Evolutionary conservation across 2,888 invertebrate species (phyloP).

Genomic region (Patella caerulea): DNA sequence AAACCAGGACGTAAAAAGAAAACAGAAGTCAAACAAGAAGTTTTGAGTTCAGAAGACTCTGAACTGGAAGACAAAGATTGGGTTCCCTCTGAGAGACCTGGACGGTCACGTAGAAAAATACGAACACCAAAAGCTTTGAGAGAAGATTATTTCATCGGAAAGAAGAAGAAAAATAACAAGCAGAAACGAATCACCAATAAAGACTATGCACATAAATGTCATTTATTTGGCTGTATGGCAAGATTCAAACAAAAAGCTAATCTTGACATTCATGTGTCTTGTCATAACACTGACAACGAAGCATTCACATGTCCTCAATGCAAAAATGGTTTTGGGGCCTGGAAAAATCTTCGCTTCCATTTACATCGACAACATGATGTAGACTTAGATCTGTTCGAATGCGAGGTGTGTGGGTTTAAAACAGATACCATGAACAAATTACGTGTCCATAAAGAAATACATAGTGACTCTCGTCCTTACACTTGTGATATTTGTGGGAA

Average conservation of each 20-base stretch:
- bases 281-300: conserved; percentile 73
- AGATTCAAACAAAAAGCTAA: conserved; percentile 63
- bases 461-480: conserved; percentile 65
- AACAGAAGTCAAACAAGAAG: conserved; percentile 40
- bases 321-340: conserved; percentile 74
- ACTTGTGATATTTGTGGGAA: conserved; percentile 78
- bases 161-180: conserved; percentile 35
- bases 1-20: conserved; percentile 55
- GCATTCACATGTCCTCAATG: conserved; percentile 80
- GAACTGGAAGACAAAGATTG: conserved; percentile 40
- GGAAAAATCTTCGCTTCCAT: conserved; percentile 80
- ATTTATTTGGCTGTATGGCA: conserved; percentile 44
- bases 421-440: conserved; percentile 57
- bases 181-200: conserved; percentile 19
- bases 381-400: conserved; percentile 85
- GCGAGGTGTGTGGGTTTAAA: conserved; percentile 70
- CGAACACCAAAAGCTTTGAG: conserved; percentile 55
- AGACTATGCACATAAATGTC: conserved; percentile 44
- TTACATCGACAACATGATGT: conserved; percentile 82
- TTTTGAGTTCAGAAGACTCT: conserved; percentile 13
- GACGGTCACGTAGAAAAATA: conserved; percentile 49
- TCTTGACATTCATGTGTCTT: conserved; percentile 78
- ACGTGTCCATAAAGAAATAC: conserved; percentile 75
- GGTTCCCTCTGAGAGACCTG: conserved; percentile 39
- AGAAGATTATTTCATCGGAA: conserved; percentile 57